Conservation (phyloP, 92 coral and sea anemone genomes). For the Porites lobata region DNA sequence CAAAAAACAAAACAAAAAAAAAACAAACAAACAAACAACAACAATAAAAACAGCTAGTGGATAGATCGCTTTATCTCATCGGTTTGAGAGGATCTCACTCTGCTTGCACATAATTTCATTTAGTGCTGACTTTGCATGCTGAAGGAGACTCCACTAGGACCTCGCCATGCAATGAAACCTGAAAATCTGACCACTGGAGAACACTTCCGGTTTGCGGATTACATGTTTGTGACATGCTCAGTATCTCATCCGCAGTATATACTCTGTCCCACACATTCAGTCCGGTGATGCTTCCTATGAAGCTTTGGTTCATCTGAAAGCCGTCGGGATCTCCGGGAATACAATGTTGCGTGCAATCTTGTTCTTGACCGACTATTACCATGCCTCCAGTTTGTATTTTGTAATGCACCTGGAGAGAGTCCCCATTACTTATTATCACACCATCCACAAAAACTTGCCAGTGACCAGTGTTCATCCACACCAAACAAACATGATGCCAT, state of each 20-base stretch:
- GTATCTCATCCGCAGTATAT: not conserved
- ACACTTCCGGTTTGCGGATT: not conserved
- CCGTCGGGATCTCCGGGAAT: not conserved
- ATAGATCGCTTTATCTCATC: too few species aligned
- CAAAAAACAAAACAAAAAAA: too few species aligned
- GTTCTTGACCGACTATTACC: conserved; percentile 17
- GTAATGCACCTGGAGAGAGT: not conserved
- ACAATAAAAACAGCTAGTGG: too few species aligned
- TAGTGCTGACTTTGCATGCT: not conserved
- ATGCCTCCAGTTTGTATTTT: conserved; percentile 3
- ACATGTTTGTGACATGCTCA: conserved; percentile 18
- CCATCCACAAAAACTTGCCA: not conserved
- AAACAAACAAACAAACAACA: too few species aligned
- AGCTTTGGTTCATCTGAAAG: not conserved
- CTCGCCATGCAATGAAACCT: not conserved
- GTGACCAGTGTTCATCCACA: not conserved
- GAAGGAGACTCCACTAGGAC: conserved; percentile 13
- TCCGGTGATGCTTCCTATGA: conserved; percentile 33
- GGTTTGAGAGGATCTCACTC: not conserved
- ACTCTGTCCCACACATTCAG: conserved; percentile 23
- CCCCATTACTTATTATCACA: not conserved
- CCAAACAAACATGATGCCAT: not conserved
- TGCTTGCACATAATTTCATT: too few species aligned
- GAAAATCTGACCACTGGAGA: conserved; percentile 21
- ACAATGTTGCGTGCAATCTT: not conserved